Base-by-base conservation (phyloP, 2,797 vertebrate genomes). In the Pogoniulus pusillus region DNA sequence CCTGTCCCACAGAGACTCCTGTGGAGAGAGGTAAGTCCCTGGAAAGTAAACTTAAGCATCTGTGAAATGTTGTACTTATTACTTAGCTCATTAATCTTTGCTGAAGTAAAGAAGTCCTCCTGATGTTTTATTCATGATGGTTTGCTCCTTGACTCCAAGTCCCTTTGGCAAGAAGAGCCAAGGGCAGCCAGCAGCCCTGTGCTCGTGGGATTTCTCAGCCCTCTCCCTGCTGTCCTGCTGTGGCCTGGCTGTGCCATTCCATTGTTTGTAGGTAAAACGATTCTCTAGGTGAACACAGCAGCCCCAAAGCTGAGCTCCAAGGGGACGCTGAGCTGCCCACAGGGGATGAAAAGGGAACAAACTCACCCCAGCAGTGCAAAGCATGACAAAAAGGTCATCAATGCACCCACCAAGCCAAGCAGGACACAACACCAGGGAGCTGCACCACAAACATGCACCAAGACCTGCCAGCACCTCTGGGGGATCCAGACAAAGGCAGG, bases 21-120 rank as follows among this genome's bases (percentile, higher is more conserved):
- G 18, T 6, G 11, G 68, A 92, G 86, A 94, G 57, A 71, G 88
- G 70, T 41, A 81, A 86, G 72, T 82, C 84, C 82, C 88, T 89
- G 68, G 90, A 84, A 96, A 93, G 64, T 17, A 73, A 94, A 93
- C 77, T 81, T 79, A 95, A 96, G 34, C 54, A 73, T 57, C 94
- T 81, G 77, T 95, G 85, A 94, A 93, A 95, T 92, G 82, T 24
- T 66, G 54, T 79, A 85, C 91, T 95, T 93, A 81, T 93, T 94
- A 90, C 80, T 59, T 58, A 74, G 90, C 85, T 93, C 91, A 89
- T 96, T 95, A 93, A 96, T 96, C 94, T 93, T 64, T 69, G 62
- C 73, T 73, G 70, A 82, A 77, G 69, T 39, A 85, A 85, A 91
- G 87, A 82, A 71, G 72, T 55, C 29, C 39, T 60, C 19, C 11